Base-by-base conservation (phyloP, 2,113 vertebrate genomes). In the Vanacampus margaritifer region DNA sequence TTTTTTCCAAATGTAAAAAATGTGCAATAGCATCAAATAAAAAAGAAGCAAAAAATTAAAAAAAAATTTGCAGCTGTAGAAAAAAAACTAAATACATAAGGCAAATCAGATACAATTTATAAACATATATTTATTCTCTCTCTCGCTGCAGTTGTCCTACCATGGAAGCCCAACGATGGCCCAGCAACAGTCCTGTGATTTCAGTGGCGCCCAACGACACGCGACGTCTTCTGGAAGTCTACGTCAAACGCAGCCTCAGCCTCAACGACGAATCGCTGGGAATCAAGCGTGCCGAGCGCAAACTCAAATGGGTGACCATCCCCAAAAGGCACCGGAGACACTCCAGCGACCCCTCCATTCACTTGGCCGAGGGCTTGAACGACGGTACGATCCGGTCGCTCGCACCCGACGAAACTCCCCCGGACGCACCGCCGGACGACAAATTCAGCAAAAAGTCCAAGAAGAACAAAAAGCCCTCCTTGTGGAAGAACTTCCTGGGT, bases 171-270 rank as follows among this genome's bases (percentile, higher is more conserved):
- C 67, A 75, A 14, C 65, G 63, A 17, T 61, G 53, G 66, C 26
- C 58, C 1, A 51, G 10, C 1, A 58, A 65, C 0, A 73, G 88
- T 56, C 89, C 87, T 73, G 14, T 92, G 67, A 89, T 92, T n/a
- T 84, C 1, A 0, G 85, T 93, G 9, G 84, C 88, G 54, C 89
- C 80, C 62, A 88, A 86, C 53, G 91, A 93, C 19, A 88, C 86
- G 0, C 66, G 78, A 62, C 93, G 90, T 2, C 86, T 94, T 64
- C 82, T 94, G 37, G 94, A 94, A 83, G 88, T 91, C 0, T 89
- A 92, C 0, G 87, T 94, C 36, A 90, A 86, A 58, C 88, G 90
- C 70, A 90, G 91, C 1, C 71, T 94, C 67, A 96, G 94, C 73
- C 78, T 92, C 58, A 86, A 89, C 0, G 91, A 94, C 0, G 81